Base-by-base conservation (phyloP, 2,113 vertebrate species). In the Rhinogobius similis region DNA sequence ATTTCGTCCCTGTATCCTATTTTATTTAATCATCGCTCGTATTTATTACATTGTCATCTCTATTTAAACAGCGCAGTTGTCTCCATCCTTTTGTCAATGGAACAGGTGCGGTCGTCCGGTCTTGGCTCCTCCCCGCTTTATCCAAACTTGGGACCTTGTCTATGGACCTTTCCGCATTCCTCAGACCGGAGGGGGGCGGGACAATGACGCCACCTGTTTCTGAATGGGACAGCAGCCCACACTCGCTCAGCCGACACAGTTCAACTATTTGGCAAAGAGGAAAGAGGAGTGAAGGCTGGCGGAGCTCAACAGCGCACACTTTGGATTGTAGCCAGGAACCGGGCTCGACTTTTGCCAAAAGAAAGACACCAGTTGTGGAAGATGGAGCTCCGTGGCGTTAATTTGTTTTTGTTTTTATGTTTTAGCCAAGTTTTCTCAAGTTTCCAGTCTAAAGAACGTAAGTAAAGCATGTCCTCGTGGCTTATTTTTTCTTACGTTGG, bases 401-500 rank as follows among this genome's bases (percentile, higher is more conserved):
- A 52, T 67, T 18, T 92, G 0, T 81, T 86, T 62, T 36, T 85
- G 0, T 81, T 87, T 89, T 63, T 94, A 87, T 91, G 92, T 82
- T 67, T 84, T 53, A 86, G 65, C 71, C 75, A 68, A 32, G 44
- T 90, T 38, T 89, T 83, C 62, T 62, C 77, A 87, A 86, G 84
- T 70, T 75, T 86, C 8, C 90, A 93, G 70, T 87, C 89, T 1
- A 91, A 93, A 85, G 90, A 93, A 84, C 90, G 93, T 94, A 79
- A 93, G 93, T 91, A 74, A 1, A 14, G 8, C 4, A 7, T 24
- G 1, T 58, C 55, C 52, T 26, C 55, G 55, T 58, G 55, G 55
- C 23, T 23, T 68, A 16, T 7, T 14, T 23, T 14, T 24, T 18
- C 16, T 29, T 10, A 9, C 55, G 14, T 24, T 1, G 12, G 24